These are phyloP conservation scores for Gnathochromis pfefferi DNA, from an alignment of 2,113 vertebrate genomes.

Conservation along the genomic window DNA sequence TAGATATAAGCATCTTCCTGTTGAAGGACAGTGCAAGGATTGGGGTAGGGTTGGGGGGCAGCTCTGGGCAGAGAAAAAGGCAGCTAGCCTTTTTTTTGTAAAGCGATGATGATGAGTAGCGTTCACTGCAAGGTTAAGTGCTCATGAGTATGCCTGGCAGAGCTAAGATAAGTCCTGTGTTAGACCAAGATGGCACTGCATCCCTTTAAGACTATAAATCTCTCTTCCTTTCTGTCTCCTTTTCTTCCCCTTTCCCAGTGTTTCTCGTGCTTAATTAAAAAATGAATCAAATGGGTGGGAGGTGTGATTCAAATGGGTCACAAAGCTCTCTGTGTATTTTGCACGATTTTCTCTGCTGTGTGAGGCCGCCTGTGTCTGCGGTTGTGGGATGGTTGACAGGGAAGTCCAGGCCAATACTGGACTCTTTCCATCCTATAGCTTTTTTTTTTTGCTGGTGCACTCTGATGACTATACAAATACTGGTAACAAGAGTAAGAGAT, in stretches of 20 bases:
- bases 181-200: constrained; percentile 52
- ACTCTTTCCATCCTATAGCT: constrained; percentile 29
- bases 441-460: background rate
- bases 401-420: constrained; percentile 39
- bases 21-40: constrained; percentile 28
- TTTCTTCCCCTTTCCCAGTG: constrained; percentile 9
- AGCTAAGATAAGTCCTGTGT: constrained; percentile 67
- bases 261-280: constrained; percentile 68
- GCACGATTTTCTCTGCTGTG: constrained; percentile 28
- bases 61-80: background rate
- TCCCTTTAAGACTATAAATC: constrained; percentile 52
- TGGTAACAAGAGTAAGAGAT: background rate
- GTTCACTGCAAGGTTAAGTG: constrained; percentile 70
- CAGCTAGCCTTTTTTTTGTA: constrained; percentile 15
- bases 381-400: constrained; percentile 31
- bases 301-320: constrained; percentile 67
- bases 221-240: background rate
- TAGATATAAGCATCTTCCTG: background rate
- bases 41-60: background rate
- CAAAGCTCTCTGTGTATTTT: constrained; percentile 45
- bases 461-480: background rate
- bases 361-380: background rate
- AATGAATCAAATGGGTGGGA: constrained; percentile 65
- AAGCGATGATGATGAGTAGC: constrained; percentile 59
- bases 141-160: constrained; percentile 63